phyloP scores from a whole-genome alignment of 2,888 invertebrate species.

The Onchidella celtica region DNA sequence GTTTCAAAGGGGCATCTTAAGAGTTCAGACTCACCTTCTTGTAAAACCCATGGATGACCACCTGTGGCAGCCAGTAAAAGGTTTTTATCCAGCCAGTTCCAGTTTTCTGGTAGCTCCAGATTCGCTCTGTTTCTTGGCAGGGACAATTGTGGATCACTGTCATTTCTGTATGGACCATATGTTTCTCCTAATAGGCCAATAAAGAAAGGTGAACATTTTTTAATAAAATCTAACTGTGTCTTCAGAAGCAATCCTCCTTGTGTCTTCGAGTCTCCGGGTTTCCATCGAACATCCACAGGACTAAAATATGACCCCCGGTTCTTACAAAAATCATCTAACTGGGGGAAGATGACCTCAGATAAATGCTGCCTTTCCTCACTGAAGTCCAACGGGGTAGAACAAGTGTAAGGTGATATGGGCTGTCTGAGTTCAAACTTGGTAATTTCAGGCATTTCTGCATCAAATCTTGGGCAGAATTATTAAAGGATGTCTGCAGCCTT shows the following conservation, averaged over 20 bases:
- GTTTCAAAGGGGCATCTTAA: too few species aligned
- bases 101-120: neutral
- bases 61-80: slow-evolving; percentile 70
- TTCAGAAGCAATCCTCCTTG: slow-evolving; percentile 65
- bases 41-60: slow-evolving; percentile 76
- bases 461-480: too few species aligned
- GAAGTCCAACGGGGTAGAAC: slow-evolving; percentile 71
- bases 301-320: slow-evolving; percentile 70
- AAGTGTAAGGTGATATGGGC: slow-evolving; percentile 69
- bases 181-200: slow-evolving; percentile 77
- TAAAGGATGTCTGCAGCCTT: too few species aligned
- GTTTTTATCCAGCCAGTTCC: slow-evolving; percentile 67
- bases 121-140: neutral
- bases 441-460: neutral
- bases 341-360: slow-evolving; percentile 68
- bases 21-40: slow-evolving; percentile 64
- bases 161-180: slow-evolving; percentile 69
- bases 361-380: slow-evolving; percentile 65
- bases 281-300: slow-evolving; percentile 75
- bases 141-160: neutral
- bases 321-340: slow-evolving; percentile 65
- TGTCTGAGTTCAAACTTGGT: slow-evolving; percentile 61
- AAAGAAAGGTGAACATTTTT: slow-evolving; percentile 73
- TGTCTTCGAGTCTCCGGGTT: slow-evolving; percentile 60
- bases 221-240: slow-evolving; percentile 69